phyloP scores from a whole-genome alignment of 30 jellyfish, hydroid and myxozoan species.

The Chironex yamaguchii region DNA sequence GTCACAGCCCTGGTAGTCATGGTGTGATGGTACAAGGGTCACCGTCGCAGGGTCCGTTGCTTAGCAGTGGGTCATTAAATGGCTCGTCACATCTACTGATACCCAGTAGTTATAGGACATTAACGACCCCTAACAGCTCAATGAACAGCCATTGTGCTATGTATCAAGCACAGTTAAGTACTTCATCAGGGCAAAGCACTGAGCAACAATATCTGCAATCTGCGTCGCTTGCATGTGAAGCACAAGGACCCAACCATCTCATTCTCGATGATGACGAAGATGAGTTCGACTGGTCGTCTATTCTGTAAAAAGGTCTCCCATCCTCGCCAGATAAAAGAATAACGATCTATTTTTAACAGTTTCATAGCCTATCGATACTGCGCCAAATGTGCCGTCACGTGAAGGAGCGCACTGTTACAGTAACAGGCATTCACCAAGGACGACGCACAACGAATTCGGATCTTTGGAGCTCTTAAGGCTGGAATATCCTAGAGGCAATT shows the following conservation, averaged over 20 bases:
- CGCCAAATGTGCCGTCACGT: no score
- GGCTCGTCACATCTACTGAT: conserved; percentile 12
- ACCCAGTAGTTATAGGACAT: conserved; percentile 17
- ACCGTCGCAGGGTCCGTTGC: background rate
- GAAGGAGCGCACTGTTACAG: no score
- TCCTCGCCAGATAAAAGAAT: no score
- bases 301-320: no score
- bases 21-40: conserved; percentile 53
- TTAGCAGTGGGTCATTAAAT: conserved; percentile 62
- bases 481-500: no score
- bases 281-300: conserved; percentile 90
- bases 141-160: background rate
- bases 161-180: background rate
- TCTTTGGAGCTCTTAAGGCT: no score
- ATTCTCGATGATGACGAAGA: conserved; percentile 85
- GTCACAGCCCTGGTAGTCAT: conserved; percentile 42
- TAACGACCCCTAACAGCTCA: conserved; percentile 33
- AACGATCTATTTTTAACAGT: no score
- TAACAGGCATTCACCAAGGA: no score
- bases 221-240: conserved; percentile 26
- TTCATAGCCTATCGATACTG: no score
- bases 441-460: no score
- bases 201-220: conserved; percentile 72
- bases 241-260: background rate
- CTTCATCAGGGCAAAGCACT: conserved; percentile 14